A percentile compares a stretch with the other conserved stretches of the same genome.
These are phyloP conservation scores for Scolopax rusticola DNA, from an alignment of 2,797 vertebrate species.

Conservation along the genomic window DNA sequence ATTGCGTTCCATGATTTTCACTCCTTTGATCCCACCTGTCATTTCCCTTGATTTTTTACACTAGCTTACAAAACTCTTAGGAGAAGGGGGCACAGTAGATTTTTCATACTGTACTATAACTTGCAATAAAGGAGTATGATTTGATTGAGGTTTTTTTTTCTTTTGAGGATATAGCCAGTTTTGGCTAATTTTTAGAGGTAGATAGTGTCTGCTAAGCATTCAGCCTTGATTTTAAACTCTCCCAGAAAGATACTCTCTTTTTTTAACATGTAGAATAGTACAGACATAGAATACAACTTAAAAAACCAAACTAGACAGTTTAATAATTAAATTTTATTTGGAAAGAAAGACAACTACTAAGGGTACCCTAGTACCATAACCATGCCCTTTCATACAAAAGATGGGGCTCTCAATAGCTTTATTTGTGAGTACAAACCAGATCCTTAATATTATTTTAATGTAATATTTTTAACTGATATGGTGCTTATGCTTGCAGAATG, in stretches of 20 bases:
- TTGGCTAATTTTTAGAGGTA: background rate
- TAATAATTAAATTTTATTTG: background rate
- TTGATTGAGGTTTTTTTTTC: background rate
- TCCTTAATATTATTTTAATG: background rate
- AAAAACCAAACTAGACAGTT: background rate
- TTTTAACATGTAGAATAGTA: background rate
- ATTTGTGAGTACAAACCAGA: background rate
- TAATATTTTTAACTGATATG: slow-evolving; percentile 21
- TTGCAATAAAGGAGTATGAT: background rate
- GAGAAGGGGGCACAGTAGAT: background rate
- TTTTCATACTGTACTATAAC: background rate
- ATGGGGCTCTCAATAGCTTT: background rate
- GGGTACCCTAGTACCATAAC: background rate
- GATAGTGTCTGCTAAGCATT: background rate
- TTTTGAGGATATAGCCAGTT: background rate
- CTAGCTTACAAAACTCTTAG: background rate
- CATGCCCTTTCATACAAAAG: background rate
- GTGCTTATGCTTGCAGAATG: slow-evolving; percentile 25
- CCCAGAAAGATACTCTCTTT: background rate
- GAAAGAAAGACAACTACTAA: background rate
- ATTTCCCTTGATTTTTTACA: background rate
- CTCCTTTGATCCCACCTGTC: background rate
- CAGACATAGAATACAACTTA: background rate
- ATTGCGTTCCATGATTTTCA: background rate
- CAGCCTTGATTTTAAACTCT: background rate